These are phyloP conservation scores for Nothocercus julius DNA, from an alignment of 2,113 vertebrate species.

Conservation along the genomic window DNA sequence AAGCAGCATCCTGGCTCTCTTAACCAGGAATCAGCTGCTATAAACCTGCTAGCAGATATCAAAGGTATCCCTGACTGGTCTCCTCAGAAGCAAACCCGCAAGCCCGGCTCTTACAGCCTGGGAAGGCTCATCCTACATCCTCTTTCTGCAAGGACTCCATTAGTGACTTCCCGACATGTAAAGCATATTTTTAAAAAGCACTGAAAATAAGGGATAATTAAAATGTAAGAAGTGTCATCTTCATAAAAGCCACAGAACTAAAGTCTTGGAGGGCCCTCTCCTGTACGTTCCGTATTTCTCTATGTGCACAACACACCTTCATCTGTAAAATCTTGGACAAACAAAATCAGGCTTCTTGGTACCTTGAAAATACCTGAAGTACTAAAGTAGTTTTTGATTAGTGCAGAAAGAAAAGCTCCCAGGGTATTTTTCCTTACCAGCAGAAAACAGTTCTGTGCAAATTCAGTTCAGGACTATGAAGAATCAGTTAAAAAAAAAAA, in stretches of 20 bases:
- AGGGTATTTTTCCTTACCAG: background rate
- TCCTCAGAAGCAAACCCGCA: background rate
- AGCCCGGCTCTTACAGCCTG: background rate
- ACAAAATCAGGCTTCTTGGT: background rate
- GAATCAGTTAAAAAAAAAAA: background rate
- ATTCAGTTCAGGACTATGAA: background rate
- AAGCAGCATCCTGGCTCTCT: background rate
- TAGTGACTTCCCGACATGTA: constrained; percentile 13
- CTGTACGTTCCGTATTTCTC: constrained; percentile 64
- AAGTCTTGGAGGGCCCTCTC: constrained; percentile 78
- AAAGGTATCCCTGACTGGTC: background rate
- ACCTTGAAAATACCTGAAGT: background rate
- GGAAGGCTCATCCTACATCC: background rate
- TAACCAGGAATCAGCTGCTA: background rate
- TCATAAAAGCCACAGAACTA: constrained; percentile 64
- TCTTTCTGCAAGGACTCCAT: constrained; percentile 45
- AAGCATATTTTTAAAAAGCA: background rate
- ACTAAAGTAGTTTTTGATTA: background rate
- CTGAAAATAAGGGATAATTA: constrained; percentile 36
- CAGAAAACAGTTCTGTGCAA: background rate
- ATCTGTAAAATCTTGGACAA: background rate
- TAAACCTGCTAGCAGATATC: background rate
- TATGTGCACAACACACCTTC: constrained; percentile 14
- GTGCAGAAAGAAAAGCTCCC: background rate
- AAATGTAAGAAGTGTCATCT: constrained; percentile 68